Percentiles rank a stretch among this genome's conserved stretches.
These are phyloP conservation scores for Pseudochromis fuscus DNA, from an alignment of 2,797 vertebrate genomes.

Conservation along the genomic window DNA sequence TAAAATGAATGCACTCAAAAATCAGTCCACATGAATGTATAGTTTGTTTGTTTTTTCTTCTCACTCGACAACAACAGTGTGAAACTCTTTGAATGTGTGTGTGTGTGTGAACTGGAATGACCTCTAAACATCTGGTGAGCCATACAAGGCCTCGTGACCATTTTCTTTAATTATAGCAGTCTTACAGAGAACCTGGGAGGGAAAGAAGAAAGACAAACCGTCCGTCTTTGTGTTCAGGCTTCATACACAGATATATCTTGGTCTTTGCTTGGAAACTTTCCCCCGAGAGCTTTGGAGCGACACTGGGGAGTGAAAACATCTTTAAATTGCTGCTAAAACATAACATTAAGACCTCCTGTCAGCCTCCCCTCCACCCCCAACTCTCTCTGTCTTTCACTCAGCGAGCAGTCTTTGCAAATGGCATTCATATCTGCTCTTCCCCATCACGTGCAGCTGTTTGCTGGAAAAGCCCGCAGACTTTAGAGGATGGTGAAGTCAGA, in stretches of 20 bases:
- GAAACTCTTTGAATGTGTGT: conserved; percentile 17
- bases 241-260: conserved; percentile 39
- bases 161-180: conserved; percentile 72
- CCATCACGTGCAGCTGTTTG: conserved; percentile 68
- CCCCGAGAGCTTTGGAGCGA: conserved; percentile 65
- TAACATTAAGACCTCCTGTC: conserved; percentile 79
- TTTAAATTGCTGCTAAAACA: conserved; percentile 82
- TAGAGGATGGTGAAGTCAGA: conserved; percentile 51
- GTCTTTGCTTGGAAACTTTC: conserved; percentile 28
- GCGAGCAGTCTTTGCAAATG: conserved; percentile 68
- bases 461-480: conserved; percentile 68
- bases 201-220: conserved; percentile 30
- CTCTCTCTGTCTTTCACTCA: conserved; percentile 45
- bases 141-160: conserved; percentile 43
- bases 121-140: conserved; percentile 77
- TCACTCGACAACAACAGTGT: conserved; percentile 23
- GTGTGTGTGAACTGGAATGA: conserved; percentile 58
- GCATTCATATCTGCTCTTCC: conserved; percentile 69
- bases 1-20: conserved; percentile 53
- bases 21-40: conserved; percentile 77
- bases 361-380: not conserved
- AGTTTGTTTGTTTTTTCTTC: conserved; percentile 12
- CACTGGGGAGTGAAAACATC: conserved; percentile 62
- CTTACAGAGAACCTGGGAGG: conserved; percentile 39
- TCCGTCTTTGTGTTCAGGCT: conserved; percentile 9